These are phyloP conservation scores for Zaprionus lachaisei DNA, from an alignment of 1,140 invertebrate species.

Conservation along the genomic window DNA sequence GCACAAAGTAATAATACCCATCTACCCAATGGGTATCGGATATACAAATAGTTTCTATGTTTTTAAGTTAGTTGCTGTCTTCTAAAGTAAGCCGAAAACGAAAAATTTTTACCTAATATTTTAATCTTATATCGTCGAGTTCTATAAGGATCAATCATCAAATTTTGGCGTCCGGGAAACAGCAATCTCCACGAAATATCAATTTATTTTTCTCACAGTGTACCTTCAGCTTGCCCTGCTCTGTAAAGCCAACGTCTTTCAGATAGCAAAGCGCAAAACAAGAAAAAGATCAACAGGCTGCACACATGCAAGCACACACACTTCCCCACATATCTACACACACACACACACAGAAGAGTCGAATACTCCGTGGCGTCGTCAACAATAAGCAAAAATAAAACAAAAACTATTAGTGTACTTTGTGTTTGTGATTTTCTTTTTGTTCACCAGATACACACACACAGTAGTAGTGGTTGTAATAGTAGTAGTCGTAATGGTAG, in stretches of 20 bases:
- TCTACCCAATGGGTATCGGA: not conserved
- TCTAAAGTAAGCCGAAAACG: too few relatives aligned
- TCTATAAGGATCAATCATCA: too few relatives aligned
- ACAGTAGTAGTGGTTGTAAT: too few relatives aligned
- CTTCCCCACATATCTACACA: not conserved
- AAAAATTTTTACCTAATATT: too few relatives aligned
- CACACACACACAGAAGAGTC: slow-evolving; percentile 11
- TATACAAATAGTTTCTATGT: too few relatives aligned
- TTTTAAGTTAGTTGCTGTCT: too few relatives aligned
- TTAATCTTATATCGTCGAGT: too few relatives aligned
- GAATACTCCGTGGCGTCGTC: slow-evolving; percentile 21
- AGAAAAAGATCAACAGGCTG: slow-evolving; percentile 67
- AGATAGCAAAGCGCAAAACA: slow-evolving; percentile 44
- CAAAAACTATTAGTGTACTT: slow-evolving; percentile 18
- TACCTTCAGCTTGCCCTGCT: slow-evolving; percentile 8
- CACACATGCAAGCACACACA: slow-evolving; percentile 28
- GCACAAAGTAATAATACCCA: not conserved
- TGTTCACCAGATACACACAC: slow-evolving; percentile 4
- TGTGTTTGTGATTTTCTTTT: slow-evolving; percentile 51
- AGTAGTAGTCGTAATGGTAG: not conserved
- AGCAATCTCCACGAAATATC: too few relatives aligned
- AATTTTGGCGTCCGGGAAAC: too few relatives aligned
- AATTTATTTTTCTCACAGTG: slow-evolving; percentile 14
- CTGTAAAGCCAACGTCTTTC: slow-evolving; percentile 21
- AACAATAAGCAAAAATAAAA: slow-evolving; percentile 31